Percentiles rank a stretch among this genome's conserved stretches.
These are phyloP conservation scores for Rhinopomastus cyanomelas DNA, from an alignment of 2,113 vertebrate species.

Conservation along the genomic window DNA sequence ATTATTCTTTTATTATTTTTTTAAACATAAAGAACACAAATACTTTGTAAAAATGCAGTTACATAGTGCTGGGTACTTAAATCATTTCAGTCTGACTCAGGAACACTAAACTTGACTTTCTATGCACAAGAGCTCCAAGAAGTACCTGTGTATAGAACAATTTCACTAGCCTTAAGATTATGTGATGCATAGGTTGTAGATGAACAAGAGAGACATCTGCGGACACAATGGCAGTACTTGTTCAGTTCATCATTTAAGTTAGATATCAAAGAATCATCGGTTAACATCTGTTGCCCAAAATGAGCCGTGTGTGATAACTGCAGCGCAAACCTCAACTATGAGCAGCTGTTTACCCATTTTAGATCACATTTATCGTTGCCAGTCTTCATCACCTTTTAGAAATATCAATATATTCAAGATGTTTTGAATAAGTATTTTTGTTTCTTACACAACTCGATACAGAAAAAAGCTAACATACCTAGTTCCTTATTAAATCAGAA, in stretches of 20 bases:
- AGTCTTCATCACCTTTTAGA: not conserved
- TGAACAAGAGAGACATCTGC: not conserved
- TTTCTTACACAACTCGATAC: too few species aligned
- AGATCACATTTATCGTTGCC: not conserved
- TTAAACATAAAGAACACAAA: not conserved
- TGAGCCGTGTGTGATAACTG: not conserved
- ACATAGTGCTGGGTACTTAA: not conserved
- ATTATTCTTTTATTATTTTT: not conserved
- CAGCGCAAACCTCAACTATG: not conserved
- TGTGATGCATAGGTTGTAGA: not conserved
- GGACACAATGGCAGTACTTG: not conserved
- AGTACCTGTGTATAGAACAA: not conserved
- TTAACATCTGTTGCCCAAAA: not conserved
- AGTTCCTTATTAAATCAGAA: not conserved
- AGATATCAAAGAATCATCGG: not conserved
- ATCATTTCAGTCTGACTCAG: not conserved
- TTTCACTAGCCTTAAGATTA: not conserved
- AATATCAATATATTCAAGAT: not conserved
- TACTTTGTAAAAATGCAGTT: not conserved
- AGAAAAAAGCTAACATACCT: not conserved
- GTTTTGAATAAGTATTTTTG: not conserved
- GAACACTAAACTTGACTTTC: not conserved
- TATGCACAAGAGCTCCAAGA: not conserved
- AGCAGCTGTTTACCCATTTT: not conserved
- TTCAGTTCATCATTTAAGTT: not conserved